phyloP scores from a whole-genome alignment of 2,113 vertebrate species.

The Helogale parvula region DNA sequence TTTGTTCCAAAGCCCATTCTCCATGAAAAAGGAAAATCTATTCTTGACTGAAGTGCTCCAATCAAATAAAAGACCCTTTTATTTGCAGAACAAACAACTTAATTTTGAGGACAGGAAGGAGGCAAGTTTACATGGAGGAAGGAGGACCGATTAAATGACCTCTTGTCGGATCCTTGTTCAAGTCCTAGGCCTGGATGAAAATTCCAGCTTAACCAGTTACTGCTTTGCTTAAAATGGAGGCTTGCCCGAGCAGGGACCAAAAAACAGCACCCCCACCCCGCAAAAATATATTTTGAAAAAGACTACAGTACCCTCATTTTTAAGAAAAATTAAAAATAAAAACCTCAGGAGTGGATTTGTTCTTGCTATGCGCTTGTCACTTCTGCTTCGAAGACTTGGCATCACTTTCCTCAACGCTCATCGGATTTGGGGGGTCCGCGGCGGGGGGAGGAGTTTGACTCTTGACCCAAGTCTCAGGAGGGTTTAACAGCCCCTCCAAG shows the following conservation, averaged over 20 bases:
- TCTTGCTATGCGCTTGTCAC: slow-evolving; percentile 51
- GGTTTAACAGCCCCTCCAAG: not conserved
- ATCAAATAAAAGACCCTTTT: slow-evolving; percentile 38
- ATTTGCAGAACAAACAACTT: slow-evolving; percentile 16
- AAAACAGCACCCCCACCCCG: slow-evolving; percentile 22
- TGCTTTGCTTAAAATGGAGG: slow-evolving; percentile 80
- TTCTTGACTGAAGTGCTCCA: not conserved
- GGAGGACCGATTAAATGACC: slow-evolving; percentile 53
- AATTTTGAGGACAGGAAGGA: not conserved
- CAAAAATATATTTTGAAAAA: slow-evolving; percentile 19
- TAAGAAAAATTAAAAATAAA: slow-evolving; percentile 16
- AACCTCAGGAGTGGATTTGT: slow-evolving; percentile 33
- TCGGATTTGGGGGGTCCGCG: not conserved
- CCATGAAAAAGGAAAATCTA: slow-evolving; percentile 39
- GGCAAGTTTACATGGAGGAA: not conserved
- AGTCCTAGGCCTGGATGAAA: slow-evolving; percentile 62
- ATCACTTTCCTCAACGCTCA: slow-evolving; percentile 68
- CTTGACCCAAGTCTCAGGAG: slow-evolving; percentile 5
- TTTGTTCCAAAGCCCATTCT: slow-evolving; percentile 5
- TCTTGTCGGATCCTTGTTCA: slow-evolving; percentile 40
- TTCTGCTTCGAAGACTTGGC: slow-evolving; percentile 56
- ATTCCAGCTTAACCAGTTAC: slow-evolving; percentile 80
- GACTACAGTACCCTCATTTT: not conserved
- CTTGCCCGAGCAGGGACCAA: slow-evolving; percentile 55
- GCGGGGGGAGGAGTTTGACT: slow-evolving; percentile 17